These are phyloP conservation scores for Galago senegalensis DNA, from an alignment of 2,797 vertebrate genomes.

Conservation along the genomic window DNA sequence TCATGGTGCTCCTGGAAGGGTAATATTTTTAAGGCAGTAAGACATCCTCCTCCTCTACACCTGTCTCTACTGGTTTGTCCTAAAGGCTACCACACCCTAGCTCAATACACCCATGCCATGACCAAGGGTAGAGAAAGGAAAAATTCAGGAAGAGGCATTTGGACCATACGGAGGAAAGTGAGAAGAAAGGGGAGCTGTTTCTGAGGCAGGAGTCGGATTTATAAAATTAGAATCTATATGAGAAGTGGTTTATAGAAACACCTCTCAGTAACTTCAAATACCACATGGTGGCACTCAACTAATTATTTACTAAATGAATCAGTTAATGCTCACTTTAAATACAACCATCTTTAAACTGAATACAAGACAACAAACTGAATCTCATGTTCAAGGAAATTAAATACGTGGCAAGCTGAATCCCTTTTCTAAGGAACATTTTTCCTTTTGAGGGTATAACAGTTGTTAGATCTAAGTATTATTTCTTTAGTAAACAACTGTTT, in stretches of 20 bases:
- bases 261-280: slow-evolving; percentile 13
- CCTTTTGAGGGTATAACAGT: not conserved
- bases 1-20: not conserved
- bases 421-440: slow-evolving; percentile 23
- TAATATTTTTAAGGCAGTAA: slow-evolving; percentile 4
- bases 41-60: not conserved
- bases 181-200: slow-evolving; percentile 23
- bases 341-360: slow-evolving; percentile 54
- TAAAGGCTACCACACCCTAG: not conserved
- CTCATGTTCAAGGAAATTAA: slow-evolving; percentile 32
- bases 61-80: not conserved
- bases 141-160: slow-evolving; percentile 2
- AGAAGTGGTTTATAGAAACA: slow-evolving; percentile 27
- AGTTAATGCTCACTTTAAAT: slow-evolving; percentile 44
- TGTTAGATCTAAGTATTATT: slow-evolving; percentile 2
- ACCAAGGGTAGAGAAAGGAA: not conserved
- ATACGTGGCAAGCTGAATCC: not conserved
- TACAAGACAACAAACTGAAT: slow-evolving; percentile 6
- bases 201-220: slow-evolving; percentile 15
- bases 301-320: not conserved
- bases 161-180: not conserved
- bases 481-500: slow-evolving; percentile 27
- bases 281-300: not conserved
- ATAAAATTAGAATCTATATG: slow-evolving; percentile 9
- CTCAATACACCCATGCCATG: not conserved